Evolutionary conservation across 2,113 vertebrate species (phyloP), one percentile per base, ranked within the genome.

Genomic region (Pseudorasbora parva): DNA sequence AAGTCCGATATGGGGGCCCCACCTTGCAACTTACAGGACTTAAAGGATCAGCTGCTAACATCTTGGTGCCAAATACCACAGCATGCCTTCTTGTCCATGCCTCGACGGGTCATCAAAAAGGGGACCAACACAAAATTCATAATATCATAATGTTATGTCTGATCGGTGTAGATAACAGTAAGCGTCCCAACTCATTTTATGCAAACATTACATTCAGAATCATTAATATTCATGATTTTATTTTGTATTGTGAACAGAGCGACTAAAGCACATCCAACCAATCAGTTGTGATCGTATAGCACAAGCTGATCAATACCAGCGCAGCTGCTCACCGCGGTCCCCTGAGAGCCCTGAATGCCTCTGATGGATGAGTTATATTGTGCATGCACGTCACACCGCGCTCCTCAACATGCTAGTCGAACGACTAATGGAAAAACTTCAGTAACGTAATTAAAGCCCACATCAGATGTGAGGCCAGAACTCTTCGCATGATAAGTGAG

Each of bases 401-500:
- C 37, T 15, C n/a, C 12, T 30, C 19, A n/a, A 37, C 30, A 23
- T 8, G n/a, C 33, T 41, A 23, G 21, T 15, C 11, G 15, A 49
- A 79, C 8, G 5, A 30, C 43, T 49, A 45, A 79, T 47, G 77
- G 45, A 30, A 66, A 30, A 66, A 76, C 49, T 12, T 76, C 19
- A 45, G 37, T 62, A 78, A 49, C 17, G 2, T 64, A 49, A 66
- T 66, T 64, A 66, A 37, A 8, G 4, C 14, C 45, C 75, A 23
- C 21, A 19, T 76, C 51, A 56, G 49, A 75, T 56, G 73, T 21
- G 73, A 75, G 56, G 14, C 47, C 27, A 75, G 73, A 76, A 54
- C 27, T 76, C 25, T 43, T 27, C 19, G 7, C n/a, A 78, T 62
- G 56, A 78, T 78, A 78, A 78, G 37, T 78, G 37, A 60, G 37